Conservation (phyloP, 2,888 invertebrate genomes). For the Trissoscelio sp. region DNA sequence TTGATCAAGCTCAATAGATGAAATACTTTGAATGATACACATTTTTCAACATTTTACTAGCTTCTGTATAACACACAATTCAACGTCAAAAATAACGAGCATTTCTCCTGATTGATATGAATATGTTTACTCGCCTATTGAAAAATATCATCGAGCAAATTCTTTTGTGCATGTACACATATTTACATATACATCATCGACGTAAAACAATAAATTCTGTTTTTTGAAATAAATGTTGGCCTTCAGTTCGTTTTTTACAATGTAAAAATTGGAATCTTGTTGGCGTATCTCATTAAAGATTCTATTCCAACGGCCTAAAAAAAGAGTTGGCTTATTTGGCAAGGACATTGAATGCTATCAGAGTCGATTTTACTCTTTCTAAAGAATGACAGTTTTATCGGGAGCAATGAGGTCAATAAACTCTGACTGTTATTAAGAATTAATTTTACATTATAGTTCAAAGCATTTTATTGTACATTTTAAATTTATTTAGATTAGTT, state of each 20-base stretch:
- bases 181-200: slow-evolving; percentile 3
- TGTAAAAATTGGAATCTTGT: slow-evolving; percentile 1
- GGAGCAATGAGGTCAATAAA: slow-evolving; percentile 4
- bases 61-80: no score
- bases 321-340: slow-evolving; percentile 20
- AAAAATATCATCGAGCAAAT: not conserved
- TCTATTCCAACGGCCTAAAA: slow-evolving; percentile 12
- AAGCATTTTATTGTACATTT: no score
- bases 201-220: slow-evolving; percentile 11
- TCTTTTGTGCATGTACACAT: slow-evolving; percentile 14
- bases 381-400: not conserved
- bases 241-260: slow-evolving; percentile 22
- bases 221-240: not conserved
- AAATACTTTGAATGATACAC: no score
- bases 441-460: not conserved
- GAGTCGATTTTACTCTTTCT: not conserved
- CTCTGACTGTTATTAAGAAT: not conserved
- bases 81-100: no score
- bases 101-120: no score
- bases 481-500: no score
- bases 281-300: not conserved
- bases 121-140: no score
- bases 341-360: slow-evolving; percentile 14
- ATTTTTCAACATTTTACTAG: no score
- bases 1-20: slow-evolving; percentile 30